A percentile compares a stretch with the other conserved stretches of the same genome.
These are phyloP conservation scores for Osmerus eperlanus DNA, from an alignment of 2,113 vertebrate genomes.

Conservation along the genomic window DNA sequence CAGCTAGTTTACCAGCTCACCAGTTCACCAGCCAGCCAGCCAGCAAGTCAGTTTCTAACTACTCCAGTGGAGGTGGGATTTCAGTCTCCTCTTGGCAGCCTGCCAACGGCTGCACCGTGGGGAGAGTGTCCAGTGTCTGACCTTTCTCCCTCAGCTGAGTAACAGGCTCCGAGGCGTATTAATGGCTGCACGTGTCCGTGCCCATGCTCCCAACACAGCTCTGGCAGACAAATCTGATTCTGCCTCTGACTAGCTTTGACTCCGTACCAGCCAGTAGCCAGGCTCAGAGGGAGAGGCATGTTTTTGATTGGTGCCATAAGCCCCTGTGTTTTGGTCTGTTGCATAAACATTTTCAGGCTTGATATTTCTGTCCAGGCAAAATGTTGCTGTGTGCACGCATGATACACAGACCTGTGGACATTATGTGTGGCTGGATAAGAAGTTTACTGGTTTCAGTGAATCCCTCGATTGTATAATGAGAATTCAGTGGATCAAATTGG, in stretches of 20 bases:
- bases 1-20: neutral
- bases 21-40: neutral
- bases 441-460: too few species aligned
- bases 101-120: slow-evolving; percentile 4
- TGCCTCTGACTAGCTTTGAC: neutral
- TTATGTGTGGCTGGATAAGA: too few species aligned
- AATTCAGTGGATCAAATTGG: too few species aligned
- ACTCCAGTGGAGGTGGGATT: slow-evolving; percentile 14
- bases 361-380: slow-evolving; percentile 6
- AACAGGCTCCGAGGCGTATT: slow-evolving; percentile 28
- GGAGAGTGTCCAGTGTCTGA: slow-evolving; percentile 35
- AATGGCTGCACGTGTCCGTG: slow-evolving; percentile 25
- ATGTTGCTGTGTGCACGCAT: neutral
- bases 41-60: neutral
- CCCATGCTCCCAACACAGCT: slow-evolving; percentile 14
- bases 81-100: slow-evolving; percentile 10
- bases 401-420: too few species aligned
- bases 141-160: slow-evolving; percentile 27
- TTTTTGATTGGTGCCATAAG: slow-evolving; percentile 10
- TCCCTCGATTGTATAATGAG: too few species aligned
- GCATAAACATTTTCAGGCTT: neutral
- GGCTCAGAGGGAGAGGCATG: neutral
- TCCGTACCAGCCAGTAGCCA: slow-evolving; percentile 8
- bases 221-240: neutral
- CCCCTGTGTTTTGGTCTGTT: slow-evolving; percentile 11